phyloP scores from a whole-genome alignment of 2,797 vertebrate species.

The Rhinoraja longicauda region DNA sequence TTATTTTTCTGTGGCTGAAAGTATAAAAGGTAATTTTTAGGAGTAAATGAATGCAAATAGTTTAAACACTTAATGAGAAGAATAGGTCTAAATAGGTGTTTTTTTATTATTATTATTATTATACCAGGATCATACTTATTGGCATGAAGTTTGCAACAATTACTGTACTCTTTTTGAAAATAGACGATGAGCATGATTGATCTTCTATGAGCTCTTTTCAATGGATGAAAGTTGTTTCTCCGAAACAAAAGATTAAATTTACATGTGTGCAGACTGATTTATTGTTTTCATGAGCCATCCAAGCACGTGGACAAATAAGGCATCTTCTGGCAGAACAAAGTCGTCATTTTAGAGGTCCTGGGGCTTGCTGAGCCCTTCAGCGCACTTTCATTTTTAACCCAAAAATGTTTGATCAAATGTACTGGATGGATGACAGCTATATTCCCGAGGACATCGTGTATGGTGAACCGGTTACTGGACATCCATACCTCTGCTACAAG shows the following conservation, averaged over 20 bases:
- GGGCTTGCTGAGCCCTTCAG: no score
- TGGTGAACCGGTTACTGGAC: no score
- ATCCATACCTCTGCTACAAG: no score
- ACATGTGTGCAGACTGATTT: background rate
- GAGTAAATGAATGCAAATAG: background rate
- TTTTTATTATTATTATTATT: background rate
- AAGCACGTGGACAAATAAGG: no score
- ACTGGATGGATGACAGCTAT: no score
- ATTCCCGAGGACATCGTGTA: no score
- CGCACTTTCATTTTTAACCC: no score
- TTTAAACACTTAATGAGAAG: background rate
- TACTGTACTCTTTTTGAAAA: background rate
- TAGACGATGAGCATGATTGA: background rate
- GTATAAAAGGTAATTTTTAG: background rate
- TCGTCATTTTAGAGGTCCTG: no score
- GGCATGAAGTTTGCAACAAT: background rate
- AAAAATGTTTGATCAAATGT: no score
- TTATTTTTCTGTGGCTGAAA: slow-evolving; percentile 3
- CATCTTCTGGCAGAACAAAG: no score
- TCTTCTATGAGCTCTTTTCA: background rate
- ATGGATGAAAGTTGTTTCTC: background rate
- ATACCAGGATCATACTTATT: background rate
- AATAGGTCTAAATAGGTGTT: background rate
- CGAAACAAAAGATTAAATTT: background rate
- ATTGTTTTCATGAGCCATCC: background rate